Percentiles rank a stretch among this genome's conserved stretches.
These are phyloP conservation scores for Corythucha ciliata DNA, from an alignment of 2,888 invertebrate species.

Conservation along the genomic window DNA sequence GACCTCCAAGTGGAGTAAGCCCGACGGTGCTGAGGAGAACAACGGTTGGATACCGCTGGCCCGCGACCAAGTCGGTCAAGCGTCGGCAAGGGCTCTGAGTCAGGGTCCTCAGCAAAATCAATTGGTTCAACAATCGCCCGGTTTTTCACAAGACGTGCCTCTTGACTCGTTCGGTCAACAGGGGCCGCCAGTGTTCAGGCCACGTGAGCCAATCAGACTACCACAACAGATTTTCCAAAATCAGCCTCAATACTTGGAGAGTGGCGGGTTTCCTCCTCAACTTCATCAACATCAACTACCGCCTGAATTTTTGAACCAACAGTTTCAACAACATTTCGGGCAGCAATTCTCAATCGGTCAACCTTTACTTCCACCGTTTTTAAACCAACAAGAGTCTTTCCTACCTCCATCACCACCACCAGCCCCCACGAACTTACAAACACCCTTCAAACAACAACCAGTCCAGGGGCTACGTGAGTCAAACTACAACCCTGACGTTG, in stretches of 20 bases:
- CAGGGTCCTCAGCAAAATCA: conserved; percentile 19
- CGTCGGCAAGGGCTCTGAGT: conserved; percentile 27
- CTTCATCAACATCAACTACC: conserved; percentile 19
- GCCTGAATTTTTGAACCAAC: conserved; percentile 26
- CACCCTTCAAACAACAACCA: too few relatives aligned
- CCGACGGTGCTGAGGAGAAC: conserved; percentile 29
- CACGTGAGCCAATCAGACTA: not conserved
- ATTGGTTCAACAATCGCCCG: conserved; percentile 17
- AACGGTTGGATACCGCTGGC: conserved; percentile 50
- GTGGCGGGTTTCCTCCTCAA: conserved; percentile 21
- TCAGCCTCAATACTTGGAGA: conserved; percentile 19
- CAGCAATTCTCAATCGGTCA: conserved; percentile 9
- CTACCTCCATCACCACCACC: conserved; percentile 32
- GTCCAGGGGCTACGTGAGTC: too few relatives aligned
- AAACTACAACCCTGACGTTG: too few relatives aligned
- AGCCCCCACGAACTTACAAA: too few relatives aligned
- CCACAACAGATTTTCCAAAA: conserved; percentile 10
- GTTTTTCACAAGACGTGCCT: not conserved
- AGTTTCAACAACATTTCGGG: conserved; percentile 21
- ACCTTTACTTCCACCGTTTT: conserved; percentile 2
- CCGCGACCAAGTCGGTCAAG: conserved; percentile 26
- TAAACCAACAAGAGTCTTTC: conserved; percentile 10
- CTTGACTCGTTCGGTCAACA: conserved; percentile 7
- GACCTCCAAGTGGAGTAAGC: conserved; percentile 33
- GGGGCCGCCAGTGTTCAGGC: not conserved